Evolutionary conservation across 2,797 vertebrate genomes (phyloP).

Genomic region (Pseudochirops corinnae): DNA sequence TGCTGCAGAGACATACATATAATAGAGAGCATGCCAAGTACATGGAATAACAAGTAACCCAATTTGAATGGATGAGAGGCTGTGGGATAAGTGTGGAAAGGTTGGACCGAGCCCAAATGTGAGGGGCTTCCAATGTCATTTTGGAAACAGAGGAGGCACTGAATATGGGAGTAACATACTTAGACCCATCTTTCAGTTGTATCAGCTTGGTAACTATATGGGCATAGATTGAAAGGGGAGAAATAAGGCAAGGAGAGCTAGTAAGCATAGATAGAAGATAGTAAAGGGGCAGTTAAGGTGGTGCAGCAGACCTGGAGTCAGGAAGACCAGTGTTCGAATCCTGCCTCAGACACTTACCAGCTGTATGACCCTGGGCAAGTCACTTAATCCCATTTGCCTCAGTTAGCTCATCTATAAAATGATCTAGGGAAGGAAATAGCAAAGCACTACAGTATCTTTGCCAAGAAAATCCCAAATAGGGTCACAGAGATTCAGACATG

Average conservation of each 20-base stretch:
- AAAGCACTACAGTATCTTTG: neutral
- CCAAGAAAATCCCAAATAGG: neutral
- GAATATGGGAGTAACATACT: neutral
- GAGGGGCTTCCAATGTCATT: constrained; percentile 1
- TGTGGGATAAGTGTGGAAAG: neutral
- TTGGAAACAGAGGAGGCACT: neutral
- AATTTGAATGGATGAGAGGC: neutral
- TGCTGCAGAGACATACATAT: neutral
- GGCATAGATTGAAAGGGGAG: neutral
- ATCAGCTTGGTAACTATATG: neutral
- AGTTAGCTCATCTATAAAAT: neutral
- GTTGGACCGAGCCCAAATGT: neutral
- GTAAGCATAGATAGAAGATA: neutral
- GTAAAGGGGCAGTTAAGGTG: neutral
- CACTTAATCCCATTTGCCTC: neutral
- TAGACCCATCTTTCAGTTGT: constrained; percentile 9
- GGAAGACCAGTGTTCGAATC: neutral
- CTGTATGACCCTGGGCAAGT: neutral
- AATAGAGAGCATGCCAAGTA: neutral
- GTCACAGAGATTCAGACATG: neutral
- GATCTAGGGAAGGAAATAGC: neutral
- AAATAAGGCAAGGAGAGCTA: neutral
- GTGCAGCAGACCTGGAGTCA: neutral
- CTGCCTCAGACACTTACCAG: neutral
- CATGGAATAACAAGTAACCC: neutral